phyloP scores from a whole-genome alignment of 1,140 invertebrate species.

The Neodiprion lecontei region DNA sequence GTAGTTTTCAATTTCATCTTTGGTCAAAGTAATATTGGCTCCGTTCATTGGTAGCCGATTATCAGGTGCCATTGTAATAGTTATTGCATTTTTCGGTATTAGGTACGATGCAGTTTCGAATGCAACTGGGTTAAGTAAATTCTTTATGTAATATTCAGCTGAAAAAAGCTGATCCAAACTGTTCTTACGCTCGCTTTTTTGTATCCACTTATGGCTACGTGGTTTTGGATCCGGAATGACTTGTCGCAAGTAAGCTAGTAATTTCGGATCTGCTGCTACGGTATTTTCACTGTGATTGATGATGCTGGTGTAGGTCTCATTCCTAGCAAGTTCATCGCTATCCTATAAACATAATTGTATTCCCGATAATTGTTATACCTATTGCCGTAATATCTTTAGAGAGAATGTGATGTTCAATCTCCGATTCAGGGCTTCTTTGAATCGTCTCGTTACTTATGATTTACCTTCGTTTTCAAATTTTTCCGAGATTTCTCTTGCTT shows the following conservation, averaged over 20 bases:
- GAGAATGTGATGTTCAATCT: background rate
- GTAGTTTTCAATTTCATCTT: slow-evolving; percentile 76
- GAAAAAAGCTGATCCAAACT: slow-evolving; percentile 75
- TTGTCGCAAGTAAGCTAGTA: slow-evolving; percentile 75
- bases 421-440: background rate
- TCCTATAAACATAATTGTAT: slow-evolving; percentile 58
- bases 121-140: slow-evolving; percentile 82
- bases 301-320: slow-evolving; percentile 73
- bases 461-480: slow-evolving; percentile 57
- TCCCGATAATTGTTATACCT: background rate
- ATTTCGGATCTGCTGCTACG: slow-evolving; percentile 67
- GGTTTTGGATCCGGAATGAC: slow-evolving; percentile 74
- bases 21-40: slow-evolving; percentile 80
- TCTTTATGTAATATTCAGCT: slow-evolving; percentile 93
- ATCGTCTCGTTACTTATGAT: background rate
- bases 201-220: slow-evolving; percentile 83
- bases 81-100: slow-evolving; percentile 81
- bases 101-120: slow-evolving; percentile 83
- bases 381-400: background rate
- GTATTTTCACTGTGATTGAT: slow-evolving; percentile 77
- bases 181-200: slow-evolving; percentile 80
- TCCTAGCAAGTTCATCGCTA: slow-evolving; percentile 78
- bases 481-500: slow-evolving; percentile 67
- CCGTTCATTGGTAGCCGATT: slow-evolving; percentile 72
- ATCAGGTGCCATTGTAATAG: slow-evolving; percentile 86